Conservation (phyloP, 2,888 invertebrate species). For the Ichneumoninae sp. region DNA sequence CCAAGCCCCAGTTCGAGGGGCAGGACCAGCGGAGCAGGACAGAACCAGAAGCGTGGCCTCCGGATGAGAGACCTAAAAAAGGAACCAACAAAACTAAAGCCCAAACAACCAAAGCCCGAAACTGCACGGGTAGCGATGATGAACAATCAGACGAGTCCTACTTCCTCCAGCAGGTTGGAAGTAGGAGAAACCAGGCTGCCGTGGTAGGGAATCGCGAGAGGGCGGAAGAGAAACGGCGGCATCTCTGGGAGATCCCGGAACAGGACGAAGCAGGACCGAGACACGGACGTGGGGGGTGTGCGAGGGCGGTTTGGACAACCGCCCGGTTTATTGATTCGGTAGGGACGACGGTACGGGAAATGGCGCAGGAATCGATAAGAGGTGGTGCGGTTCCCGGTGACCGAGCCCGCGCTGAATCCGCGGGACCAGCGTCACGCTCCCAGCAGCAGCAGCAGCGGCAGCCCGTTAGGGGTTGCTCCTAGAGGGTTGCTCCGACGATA, state of each 20-base stretch:
- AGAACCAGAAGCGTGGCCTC: neutral
- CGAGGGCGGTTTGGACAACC: conserved; percentile 54
- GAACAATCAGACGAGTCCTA: neutral
- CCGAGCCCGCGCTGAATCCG: conserved; percentile 62
- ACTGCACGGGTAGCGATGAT: neutral
- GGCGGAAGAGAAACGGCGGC: neutral
- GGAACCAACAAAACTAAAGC: neutral
- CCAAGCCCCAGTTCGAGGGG: neutral
- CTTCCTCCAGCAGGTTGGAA: neutral
- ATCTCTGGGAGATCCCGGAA: neutral
- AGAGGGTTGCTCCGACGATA: conserved; percentile 41
- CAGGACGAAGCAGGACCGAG: conserved; percentile 8
- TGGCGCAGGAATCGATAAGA: conserved; percentile 84
- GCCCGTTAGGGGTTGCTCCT: conserved; percentile 48
- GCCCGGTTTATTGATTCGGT: conserved; percentile 65
- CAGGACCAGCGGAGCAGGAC: neutral
- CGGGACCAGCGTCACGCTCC: conserved; percentile 56
- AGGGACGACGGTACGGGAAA: conserved; percentile 77
- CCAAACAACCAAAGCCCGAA: neutral
- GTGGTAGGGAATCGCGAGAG: neutral
- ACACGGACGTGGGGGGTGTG: conserved; percentile 1
- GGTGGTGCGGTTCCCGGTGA: conserved; percentile 73
- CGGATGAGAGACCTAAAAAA: neutral
- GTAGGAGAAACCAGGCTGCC: neutral
- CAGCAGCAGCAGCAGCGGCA: conserved; percentile 67